Conservation (phyloP, 92 coral and sea anemone genomes). For the Bergia sp. region DNA sequence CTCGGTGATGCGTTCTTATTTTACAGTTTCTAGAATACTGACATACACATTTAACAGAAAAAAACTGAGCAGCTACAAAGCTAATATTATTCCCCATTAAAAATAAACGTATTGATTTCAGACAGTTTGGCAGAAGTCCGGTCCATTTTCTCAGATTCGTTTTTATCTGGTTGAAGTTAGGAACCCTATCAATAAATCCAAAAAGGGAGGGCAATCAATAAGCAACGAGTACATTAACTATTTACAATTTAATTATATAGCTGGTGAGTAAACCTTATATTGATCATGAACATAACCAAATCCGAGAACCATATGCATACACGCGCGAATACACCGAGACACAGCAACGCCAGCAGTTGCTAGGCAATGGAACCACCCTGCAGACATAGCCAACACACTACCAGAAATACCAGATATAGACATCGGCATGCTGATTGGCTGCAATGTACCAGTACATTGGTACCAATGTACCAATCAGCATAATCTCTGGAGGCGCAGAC, state of each 20-base stretch:
- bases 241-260: too few species aligned
- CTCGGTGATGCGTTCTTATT: neutral
- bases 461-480: conserved; percentile 30
- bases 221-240: too few species aligned
- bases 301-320: conserved; percentile 43
- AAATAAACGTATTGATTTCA: neutral
- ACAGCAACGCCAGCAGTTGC: conserved; percentile 50
- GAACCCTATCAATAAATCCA: neutral
- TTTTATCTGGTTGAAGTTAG: neutral
- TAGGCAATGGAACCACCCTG: conserved; percentile 51
- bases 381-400: conserved; percentile 41
- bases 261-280: neutral
- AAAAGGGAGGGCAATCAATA: too few species aligned
- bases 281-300: conserved; percentile 38
- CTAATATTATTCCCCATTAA: neutral
- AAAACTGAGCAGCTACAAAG: neutral
- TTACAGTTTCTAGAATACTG: neutral
- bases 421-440: conserved; percentile 33
- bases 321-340: conserved; percentile 42
- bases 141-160: too few species aligned
- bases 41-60: too few species aligned
- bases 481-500: conserved; percentile 49
- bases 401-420: conserved; percentile 22
- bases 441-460: conserved; percentile 23
- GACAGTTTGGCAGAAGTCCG: too few species aligned